These are phyloP conservation scores for Strigamia maritima DNA, from an alignment of 2,888 invertebrate species.

Conservation along the genomic window DNA sequence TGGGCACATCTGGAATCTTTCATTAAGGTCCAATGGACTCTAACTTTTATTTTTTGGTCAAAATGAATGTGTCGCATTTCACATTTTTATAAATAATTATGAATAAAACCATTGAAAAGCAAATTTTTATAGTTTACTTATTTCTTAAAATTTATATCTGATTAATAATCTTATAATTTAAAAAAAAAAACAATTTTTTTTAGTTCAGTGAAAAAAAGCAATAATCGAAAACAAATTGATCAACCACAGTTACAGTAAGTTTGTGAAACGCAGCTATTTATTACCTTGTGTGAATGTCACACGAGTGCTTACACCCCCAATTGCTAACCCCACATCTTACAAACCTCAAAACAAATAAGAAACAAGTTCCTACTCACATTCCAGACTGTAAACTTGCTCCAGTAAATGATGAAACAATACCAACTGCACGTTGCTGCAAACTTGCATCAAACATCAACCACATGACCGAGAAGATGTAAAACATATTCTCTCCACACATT, in stretches of 20 bases:
- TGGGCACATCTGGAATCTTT: constrained; percentile 8
- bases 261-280: not conserved
- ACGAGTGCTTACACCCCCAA: not conserved
- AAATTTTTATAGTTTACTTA: not conserved
- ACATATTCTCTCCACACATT: not conserved
- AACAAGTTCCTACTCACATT: constrained; percentile 15
- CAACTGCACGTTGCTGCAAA: not conserved
- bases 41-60: not conserved
- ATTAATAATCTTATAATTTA: too few species aligned
- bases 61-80: not conserved
- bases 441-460: not conserved
- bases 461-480: not conserved
- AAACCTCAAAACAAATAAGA: constrained; percentile 13
- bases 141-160: not conserved
- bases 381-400: constrained; percentile 10
- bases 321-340: constrained; percentile 5
- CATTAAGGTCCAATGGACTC: not conserved
- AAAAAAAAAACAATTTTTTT: not conserved
- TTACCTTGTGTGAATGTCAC: not conserved
- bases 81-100: not conserved
- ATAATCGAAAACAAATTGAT: not conserved
- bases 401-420: not conserved
- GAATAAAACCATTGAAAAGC: not conserved
- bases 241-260: not conserved
- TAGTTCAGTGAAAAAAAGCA: not conserved